Evolutionary conservation across 2,888 invertebrate genomes (phyloP).

Genomic region (Melipona beecheii): DNA sequence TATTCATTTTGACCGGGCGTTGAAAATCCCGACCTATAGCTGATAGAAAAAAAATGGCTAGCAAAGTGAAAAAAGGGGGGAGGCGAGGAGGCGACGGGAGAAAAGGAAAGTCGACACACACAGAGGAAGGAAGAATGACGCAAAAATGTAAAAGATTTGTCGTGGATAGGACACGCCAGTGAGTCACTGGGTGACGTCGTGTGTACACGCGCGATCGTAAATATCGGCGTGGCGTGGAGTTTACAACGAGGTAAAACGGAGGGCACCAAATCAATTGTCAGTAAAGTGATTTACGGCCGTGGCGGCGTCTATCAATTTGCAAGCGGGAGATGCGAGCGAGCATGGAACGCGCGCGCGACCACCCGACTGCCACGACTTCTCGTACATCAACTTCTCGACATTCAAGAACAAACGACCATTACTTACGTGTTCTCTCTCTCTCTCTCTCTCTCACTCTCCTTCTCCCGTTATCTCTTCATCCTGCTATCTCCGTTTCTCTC

Average conservation of each 20-base stretch:
- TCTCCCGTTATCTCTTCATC: no score
- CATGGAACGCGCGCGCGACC: conserved; percentile 28
- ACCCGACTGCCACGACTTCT: conserved; percentile 24
- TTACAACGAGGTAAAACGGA: conserved; percentile 62
- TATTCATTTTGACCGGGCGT: background rate
- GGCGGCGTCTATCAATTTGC: conserved; percentile 70
- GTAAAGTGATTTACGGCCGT: conserved; percentile 70
- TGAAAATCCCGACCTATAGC: background rate
- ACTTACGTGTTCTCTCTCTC: conserved; percentile 20
- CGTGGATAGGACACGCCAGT: conserved; percentile 25
- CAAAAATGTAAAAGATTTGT: conserved; percentile 52
- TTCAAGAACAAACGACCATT: conserved; percentile 58
- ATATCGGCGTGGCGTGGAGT: conserved; percentile 56
- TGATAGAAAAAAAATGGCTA: conserved; percentile 13
- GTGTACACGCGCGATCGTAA: conserved; percentile 58
- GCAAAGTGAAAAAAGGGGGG: no score
- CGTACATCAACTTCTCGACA: conserved; percentile 58
- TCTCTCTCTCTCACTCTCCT: background rate
- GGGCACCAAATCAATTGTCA: conserved; percentile 70
- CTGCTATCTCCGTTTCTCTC: no score
- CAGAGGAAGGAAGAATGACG: background rate
- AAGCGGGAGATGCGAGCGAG: conserved; percentile 48
- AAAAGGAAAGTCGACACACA: background rate
- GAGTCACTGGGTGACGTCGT: conserved; percentile 51
- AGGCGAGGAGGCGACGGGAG: background rate